Base-by-base conservation (phyloP, 2,797 vertebrate species). In the Lemur catta region DNA sequence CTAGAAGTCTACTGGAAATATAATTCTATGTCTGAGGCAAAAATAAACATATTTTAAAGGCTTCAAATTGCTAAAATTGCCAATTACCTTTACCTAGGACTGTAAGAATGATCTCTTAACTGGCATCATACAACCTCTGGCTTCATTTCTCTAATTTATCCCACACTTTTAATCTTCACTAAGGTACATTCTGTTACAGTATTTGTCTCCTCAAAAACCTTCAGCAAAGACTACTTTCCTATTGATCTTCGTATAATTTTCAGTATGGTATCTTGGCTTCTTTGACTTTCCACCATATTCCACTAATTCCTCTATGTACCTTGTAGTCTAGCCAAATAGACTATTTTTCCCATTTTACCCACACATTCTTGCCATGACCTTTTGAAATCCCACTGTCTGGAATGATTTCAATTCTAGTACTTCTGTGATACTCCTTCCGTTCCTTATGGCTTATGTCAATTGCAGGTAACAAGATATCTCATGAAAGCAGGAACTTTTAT, bases 11-110 rank as follows among this genome's bases (percentile, higher is more conserved):
- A 86, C 9, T 79, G 55, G 61, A 89, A 67, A 81, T 18, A 79
- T 4, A 91, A 6, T 89, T 75, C 57, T 76, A 13, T 20, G 43
- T 78, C n/a, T 91, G n/a, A 57, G 74, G 30, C 6, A 95, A 82
- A 94, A 95, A 76, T 43, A 80, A 94, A 80, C n/a, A 61, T 24
- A 78, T 55, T 86, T 91, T 84, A 89, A 95, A 89, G 63, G 48
- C 12, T 11, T 87, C 22, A 65, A 81, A 96, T 93, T 48, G 80
- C 24, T n/a, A 87, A 89, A 89, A 81, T 91, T 86, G 48, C 67
- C 71, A 48, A 94, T 76, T 87, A 1, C 0, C 30, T 96, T 93
- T 89, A 26, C 15, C 22, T 59, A 69, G 30, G 50, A 86, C n/a
- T 65, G 65, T 79, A 95, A n/a, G 93, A 93, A 86, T 67, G 79